phyloP scores from a whole-genome alignment of 2,888 invertebrate genomes.

The Malthinus seriepunctatus region DNA sequence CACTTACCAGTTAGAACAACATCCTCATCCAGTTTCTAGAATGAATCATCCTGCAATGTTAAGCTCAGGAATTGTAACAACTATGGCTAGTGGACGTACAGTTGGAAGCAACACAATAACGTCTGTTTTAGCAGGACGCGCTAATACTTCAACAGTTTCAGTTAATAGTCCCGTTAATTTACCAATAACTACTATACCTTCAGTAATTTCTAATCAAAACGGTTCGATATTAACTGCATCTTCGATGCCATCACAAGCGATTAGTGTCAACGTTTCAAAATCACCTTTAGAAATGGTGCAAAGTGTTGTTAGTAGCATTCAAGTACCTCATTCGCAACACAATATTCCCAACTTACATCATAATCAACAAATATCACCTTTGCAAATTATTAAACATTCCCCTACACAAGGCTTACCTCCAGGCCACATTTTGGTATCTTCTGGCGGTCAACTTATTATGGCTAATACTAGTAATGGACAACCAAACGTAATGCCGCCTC shows the following conservation, averaged over 20 bases:
- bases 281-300: slow-evolving; percentile 79
- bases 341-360: slow-evolving; percentile 42
- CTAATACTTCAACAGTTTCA: slow-evolving; percentile 77
- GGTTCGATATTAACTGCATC: slow-evolving; percentile 57
- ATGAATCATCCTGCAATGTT: slow-evolving; percentile 8
- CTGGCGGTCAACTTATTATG: slow-evolving; percentile 74
- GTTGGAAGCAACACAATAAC: slow-evolving; percentile 82
- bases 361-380: slow-evolving; percentile 49
- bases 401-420: slow-evolving; percentile 58
- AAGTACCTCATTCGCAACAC: slow-evolving; percentile 58
- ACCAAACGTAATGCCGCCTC: slow-evolving; percentile 67
- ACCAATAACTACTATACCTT: slow-evolving; percentile 51
- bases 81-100: slow-evolving; percentile 75
- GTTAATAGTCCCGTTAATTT: slow-evolving; percentile 61
- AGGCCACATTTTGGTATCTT: slow-evolving; percentile 76
- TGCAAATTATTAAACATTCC: slow-evolving; percentile 57
- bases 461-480: slow-evolving; percentile 59
- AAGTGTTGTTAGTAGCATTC: slow-evolving; percentile 72
- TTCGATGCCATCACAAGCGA: slow-evolving; percentile 50
- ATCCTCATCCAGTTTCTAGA: slow-evolving; percentile 1
- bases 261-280: slow-evolving; percentile 56
- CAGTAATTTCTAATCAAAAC: slow-evolving; percentile 54
- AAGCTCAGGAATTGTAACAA: slow-evolving; percentile 57
- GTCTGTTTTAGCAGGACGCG: slow-evolving; percentile 74
- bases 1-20: slow-evolving; percentile 4